phyloP scores from a whole-genome alignment of 2,888 invertebrate genomes.

The Molorchus minor region DNA sequence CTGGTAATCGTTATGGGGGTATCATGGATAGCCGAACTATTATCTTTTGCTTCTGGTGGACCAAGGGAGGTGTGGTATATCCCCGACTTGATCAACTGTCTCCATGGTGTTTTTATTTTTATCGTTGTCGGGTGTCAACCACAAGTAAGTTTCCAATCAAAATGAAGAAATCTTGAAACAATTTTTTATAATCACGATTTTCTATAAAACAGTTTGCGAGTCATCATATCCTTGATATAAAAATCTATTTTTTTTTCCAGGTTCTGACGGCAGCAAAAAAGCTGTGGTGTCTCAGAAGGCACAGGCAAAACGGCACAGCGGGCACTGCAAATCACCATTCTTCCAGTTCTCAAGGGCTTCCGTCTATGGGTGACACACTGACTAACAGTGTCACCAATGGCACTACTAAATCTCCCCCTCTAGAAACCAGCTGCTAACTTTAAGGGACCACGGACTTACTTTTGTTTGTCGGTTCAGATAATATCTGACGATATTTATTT shows the following conservation, averaged over 20 bases:
- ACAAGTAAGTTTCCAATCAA: conserved; percentile 70
- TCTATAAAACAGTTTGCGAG: no score
- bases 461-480: no score
- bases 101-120: conserved; percentile 89
- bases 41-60: conserved; percentile 85
- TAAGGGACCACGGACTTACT: neutral
- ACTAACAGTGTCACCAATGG: conserved; percentile 75
- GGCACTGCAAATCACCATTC: conserved; percentile 75
- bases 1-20: conserved; percentile 85
- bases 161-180: no score
- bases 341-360: conserved; percentile 80
- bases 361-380: conserved; percentile 81
- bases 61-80: conserved; percentile 84
- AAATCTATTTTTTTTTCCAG: conserved; percentile 53
- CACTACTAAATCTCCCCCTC: conserved; percentile 62
- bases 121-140: conserved; percentile 90
- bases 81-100: conserved; percentile 84
- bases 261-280: conserved; percentile 75
- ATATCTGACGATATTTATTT: no score
- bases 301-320: conserved; percentile 64
- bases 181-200: no score
- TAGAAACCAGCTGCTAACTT: conserved; percentile 66
- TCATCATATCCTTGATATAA: neutral
- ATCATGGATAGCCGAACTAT: conserved; percentile 82
- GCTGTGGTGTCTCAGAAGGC: conserved; percentile 67